These are phyloP conservation scores for Campoletis raptor DNA, from an alignment of 2,888 invertebrate genomes.

Conservation along the genomic window DNA sequence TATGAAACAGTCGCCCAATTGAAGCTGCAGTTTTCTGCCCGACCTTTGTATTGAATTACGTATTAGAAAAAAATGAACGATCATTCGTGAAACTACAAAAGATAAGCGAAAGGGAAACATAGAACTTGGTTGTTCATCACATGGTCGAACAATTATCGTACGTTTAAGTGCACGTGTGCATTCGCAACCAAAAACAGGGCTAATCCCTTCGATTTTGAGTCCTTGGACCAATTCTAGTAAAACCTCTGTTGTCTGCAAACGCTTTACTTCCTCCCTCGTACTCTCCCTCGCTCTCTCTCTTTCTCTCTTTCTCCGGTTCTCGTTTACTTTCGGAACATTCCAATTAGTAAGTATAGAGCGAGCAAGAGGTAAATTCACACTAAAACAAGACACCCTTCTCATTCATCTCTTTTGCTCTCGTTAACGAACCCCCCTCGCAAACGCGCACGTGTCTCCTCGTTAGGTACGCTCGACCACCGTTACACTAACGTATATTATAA, in stretches of 20 bases:
- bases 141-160: conserved; percentile 79
- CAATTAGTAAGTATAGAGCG: conserved; percentile 60
- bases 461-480: conserved; percentile 55
- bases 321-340: conserved; percentile 45
- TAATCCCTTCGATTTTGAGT: conserved; percentile 76
- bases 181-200: conserved; percentile 71
- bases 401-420: conserved; percentile 50
- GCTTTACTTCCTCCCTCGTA: conserved; percentile 37
- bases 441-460: conserved; percentile 62
- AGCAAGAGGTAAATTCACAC: conserved; percentile 16
- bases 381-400: conserved; percentile 52
- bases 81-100: conserved; percentile 12
- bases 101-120: conserved; percentile 16
- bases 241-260: conserved; percentile 40
- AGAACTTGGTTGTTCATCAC: conserved; percentile 45
- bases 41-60: background rate
- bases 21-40: background rate
- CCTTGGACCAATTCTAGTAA: conserved; percentile 44
- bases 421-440: conserved; percentile 56
- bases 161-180: conserved; percentile 82
- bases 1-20: background rate
- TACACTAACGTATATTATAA: conserved; percentile 41
- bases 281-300: conserved; percentile 22
- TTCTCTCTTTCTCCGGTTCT: conserved; percentile 24
- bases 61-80: background rate